Conservation (phyloP, 2,888 invertebrate genomes). For the Caenorhabditis sp. region DNA sequence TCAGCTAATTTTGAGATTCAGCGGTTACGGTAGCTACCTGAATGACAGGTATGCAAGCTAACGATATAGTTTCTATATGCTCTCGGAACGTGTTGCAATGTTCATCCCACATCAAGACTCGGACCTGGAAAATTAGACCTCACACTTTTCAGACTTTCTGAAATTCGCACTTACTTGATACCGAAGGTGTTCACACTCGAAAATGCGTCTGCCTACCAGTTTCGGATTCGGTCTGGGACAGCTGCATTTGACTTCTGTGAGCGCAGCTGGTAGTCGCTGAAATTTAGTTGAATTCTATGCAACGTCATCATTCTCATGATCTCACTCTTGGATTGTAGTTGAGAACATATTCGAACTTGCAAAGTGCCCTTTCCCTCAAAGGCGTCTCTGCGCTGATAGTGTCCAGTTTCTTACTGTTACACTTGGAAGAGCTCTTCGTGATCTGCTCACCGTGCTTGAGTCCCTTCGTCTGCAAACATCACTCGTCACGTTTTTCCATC, state of each 20-base stretch:
- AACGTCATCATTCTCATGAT: neutral
- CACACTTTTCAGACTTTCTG: no score
- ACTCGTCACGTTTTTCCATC: no score
- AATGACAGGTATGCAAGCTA: conserved; percentile 78
- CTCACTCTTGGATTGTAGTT: conserved; percentile 77
- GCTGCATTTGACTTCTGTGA: conserved; percentile 78
- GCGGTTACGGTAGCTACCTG: conserved; percentile 70
- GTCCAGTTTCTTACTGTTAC: conserved; percentile 73
- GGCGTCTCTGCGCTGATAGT: conserved; percentile 76
- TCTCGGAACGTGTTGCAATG: conserved; percentile 73
- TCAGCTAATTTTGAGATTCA: neutral
- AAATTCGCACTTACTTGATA: conserved; percentile 66
- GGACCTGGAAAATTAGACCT: conserved; percentile 66
- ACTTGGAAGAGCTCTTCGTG: conserved; percentile 74
- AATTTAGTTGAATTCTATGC: conserved; percentile 26
- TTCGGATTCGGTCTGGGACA: conserved; percentile 74
- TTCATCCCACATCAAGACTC: conserved; percentile 77
- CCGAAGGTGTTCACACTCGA: conserved; percentile 77
- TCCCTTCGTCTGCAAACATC: conserved; percentile 67
- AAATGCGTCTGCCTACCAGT: conserved; percentile 76
- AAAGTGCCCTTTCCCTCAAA: conserved; percentile 75
- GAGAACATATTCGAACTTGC: conserved; percentile 78
- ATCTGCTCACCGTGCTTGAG: conserved; percentile 76
- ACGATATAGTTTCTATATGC: conserved; percentile 74
- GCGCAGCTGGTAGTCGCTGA: conserved; percentile 77